Conservation (phyloP, 2,888 invertebrate species). For the Noctua fimbriata region DNA sequence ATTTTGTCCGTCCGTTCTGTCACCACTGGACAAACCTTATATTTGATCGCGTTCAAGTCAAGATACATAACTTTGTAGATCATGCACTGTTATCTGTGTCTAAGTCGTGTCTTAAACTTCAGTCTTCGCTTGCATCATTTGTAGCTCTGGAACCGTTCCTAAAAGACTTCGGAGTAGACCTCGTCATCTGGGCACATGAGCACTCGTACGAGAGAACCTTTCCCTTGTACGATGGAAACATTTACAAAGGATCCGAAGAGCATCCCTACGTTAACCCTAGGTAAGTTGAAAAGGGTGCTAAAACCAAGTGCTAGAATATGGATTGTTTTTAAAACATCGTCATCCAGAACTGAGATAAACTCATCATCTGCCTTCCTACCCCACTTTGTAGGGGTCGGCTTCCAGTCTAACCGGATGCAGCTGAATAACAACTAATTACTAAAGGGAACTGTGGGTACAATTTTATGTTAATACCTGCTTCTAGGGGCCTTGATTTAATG, state of each 20-base stretch:
- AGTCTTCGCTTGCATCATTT: not conserved
- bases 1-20: not conserved
- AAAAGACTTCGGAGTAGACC: conserved; percentile 97
- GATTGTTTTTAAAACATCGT: not conserved
- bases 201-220: conserved; percentile 98
- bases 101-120: not conserved
- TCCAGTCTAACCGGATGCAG: not conserved
- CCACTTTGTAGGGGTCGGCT: not conserved
- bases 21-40: not conserved
- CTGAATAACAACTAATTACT: not conserved
- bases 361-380: not conserved
- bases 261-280: conserved; percentile 81
- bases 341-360: not conserved
- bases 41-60: not conserved
- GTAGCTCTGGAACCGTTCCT: conserved; percentile 81
- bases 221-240: conserved; percentile 96
- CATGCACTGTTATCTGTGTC: too few species aligned
- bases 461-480: not conserved
- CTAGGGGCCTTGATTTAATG: not conserved
- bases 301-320: not conserved
- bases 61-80: not conserved
- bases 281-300: not conserved
- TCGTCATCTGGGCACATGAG: conserved; percentile 98
- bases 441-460: not conserved
- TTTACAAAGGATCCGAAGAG: conserved; percentile 90